Base-by-base conservation (phyloP, 2,888 invertebrate genomes). In the Agrochola circellaris region DNA sequence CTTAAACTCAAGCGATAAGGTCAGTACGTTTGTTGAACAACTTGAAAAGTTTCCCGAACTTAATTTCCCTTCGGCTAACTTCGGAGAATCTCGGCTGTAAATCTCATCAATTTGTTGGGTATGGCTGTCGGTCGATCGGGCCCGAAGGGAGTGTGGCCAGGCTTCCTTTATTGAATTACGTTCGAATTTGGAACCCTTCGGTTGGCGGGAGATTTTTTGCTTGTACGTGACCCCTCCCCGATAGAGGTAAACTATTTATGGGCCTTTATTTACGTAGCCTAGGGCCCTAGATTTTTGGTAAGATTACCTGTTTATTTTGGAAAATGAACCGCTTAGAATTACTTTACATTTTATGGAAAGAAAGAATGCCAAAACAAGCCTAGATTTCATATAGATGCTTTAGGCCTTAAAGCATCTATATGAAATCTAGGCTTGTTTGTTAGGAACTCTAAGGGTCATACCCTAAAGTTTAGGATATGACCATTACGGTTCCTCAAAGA, bases 51-150 rank as follows among this genome's bases (percentile, higher is more conserved):
- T 95, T 89, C 77, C 87, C 89, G 91, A 95, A 95, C 93, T 93
- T 95, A 94, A 95, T 95, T 95, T 95, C 94, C 94, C 93, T 94
- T 94, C 89, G 91, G 93, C 92, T 93, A 95, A 95, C 94, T 95
- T 95, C 87, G 87, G 89, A 92, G 92, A 93, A 95, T 95, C 95
- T 94, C 91, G 89, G 87, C 91, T 93, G 94, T 92, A 94, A 95
- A 95, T 95, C 95, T 94, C 93, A 94, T 95, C 95, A 95, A 95
- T 94, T 94, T 94, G 94, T 92, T 91, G 91, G 93, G 93, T 91
- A 93, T 93, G 92, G 91, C 91, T 92, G 89, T 84, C 74, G 88
- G 88, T 65, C 88, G 84, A 89, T 89, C 88, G 86, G 85, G 82
- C 91, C 92, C 91, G 83, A 80, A 81, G 92, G 91, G 91, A 90